Evolutionary conservation across 1,140 invertebrate species (phyloP), one percentile per base, ranked within the genome.

Genomic region (Anagrus nilaparvatae): DNA sequence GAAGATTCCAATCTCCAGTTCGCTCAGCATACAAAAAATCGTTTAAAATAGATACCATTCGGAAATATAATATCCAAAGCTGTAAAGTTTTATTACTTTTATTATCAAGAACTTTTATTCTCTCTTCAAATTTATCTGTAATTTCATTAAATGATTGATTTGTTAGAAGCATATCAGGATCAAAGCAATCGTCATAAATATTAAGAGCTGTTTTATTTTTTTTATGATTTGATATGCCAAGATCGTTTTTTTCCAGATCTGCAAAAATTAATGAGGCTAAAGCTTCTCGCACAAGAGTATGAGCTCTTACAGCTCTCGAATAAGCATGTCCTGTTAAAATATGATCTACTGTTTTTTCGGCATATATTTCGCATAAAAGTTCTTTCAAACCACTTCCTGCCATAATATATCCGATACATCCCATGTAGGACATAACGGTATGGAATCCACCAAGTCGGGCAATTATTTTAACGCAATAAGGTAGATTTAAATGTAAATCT

Each of bases 391-490:
- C 61, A 49, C 57, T 61, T 8, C 54, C 60, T 25, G 37, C 35
- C 61, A 66, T 65, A 18, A 63, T 49, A 32, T 50, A 41, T 17
- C 60, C 62, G 39, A 65, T 58, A 29, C 19, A 48, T 35, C 59
- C 64, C 30, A 67, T 18, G 37, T 60, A 66, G 9, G 60, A 61
- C 56, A 67, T 60, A 7, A 62, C 16, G 12, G 56, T 29, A 50
- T 66, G 55, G 44, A 63, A 63, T 31, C 54, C 55, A 24, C 56
- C 52, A 19, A 56, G 43, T 41, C 51, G 41, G 17, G 37, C 30
- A 42, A 48, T n/a, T n/a, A n/a, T n/a, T n/a, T n/a, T n/a, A n/a
- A n/a, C n/a, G n/a, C n/a, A n/a, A n/a, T n/a, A n/a, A n/a, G n/a
- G n/a, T n/a, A n/a, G n/a, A n/a, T n/a, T n/a, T n/a, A n/a, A n/a